A percentile compares a stretch with the other conserved stretches of the same genome.
Conservation (phyloP, 2,888 invertebrate species). For the Rotaria socialis region DNA sequence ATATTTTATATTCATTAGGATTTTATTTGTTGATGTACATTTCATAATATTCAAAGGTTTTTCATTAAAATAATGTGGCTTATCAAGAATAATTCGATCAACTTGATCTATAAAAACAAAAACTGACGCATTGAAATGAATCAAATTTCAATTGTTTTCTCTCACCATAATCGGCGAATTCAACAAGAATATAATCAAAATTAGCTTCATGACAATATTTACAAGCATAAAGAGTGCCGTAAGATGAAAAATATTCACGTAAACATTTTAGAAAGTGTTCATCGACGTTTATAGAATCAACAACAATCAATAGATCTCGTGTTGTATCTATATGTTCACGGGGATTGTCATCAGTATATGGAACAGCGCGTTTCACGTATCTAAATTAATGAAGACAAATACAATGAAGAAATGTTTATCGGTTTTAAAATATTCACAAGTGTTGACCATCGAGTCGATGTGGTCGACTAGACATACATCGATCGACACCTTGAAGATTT, state of each 20-base stretch:
- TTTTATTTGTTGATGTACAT: background rate
- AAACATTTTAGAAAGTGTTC: background rate
- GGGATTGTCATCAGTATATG: background rate
- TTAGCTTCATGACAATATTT: background rate
- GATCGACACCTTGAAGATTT: background rate
- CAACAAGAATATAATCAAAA: background rate
- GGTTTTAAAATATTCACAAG: background rate
- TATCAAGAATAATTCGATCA: constrained; percentile 23
- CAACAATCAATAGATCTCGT: background rate
- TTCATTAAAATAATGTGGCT: constrained; percentile 3
- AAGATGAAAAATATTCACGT: background rate
- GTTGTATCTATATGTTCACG: background rate
- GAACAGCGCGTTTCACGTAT: constrained; percentile 1
- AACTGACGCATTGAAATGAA: too few species aligned
- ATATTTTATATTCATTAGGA: background rate
- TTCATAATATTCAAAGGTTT: background rate
- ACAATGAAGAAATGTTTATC: too few species aligned
- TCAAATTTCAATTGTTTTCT: too few species aligned
- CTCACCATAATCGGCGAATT: constrained; percentile 9
- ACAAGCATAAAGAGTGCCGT: background rate
- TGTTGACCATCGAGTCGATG: background rate
- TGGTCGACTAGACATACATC: background rate
- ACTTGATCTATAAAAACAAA: background rate
- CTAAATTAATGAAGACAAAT: background rate
- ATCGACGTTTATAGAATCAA: background rate